These are phyloP conservation scores for Leptinotarsa texana DNA, from an alignment of 1,140 invertebrate genomes.

Conservation along the genomic window DNA sequence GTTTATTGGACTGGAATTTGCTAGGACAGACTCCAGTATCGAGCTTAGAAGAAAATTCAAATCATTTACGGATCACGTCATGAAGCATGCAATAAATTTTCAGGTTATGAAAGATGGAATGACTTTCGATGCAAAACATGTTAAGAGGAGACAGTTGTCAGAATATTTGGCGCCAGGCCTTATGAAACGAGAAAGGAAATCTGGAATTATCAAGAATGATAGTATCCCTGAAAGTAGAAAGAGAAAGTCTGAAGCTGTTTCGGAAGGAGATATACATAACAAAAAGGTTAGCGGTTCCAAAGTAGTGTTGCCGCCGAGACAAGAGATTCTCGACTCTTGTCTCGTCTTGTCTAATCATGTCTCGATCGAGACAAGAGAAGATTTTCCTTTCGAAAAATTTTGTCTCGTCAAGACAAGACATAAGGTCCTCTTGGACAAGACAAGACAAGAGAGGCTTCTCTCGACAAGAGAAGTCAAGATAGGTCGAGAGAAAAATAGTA, in stretches of 20 bases:
- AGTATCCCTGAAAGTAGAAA: conserved; percentile 39
- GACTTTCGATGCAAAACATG: conserved; percentile 81
- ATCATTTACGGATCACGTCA: conserved; percentile 80
- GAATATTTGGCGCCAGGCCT: conserved; percentile 76
- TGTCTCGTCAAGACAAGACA: too few species aligned
- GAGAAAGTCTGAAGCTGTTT: conserved; percentile 44
- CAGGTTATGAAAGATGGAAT: conserved; percentile 87
- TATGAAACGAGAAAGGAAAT: conserved; percentile 69
- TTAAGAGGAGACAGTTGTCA: conserved; percentile 54
- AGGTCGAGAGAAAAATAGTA: too few species aligned
- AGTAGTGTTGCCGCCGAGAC: too few species aligned
- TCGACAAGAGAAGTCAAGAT: too few species aligned
- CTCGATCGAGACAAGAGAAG: too few species aligned
- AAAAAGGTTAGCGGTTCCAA: conserved; percentile 49
- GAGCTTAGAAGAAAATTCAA: conserved; percentile 93
- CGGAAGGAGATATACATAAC: conserved; percentile 23
- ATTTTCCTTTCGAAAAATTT: too few species aligned
- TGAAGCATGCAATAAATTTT: conserved; percentile 68
- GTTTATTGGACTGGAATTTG: conserved; percentile 95
- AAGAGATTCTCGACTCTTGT: too few species aligned
- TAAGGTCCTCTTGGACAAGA: too few species aligned
- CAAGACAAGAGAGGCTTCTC: too few species aligned
- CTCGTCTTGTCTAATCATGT: too few species aligned
- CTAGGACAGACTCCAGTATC: conserved; percentile 83
- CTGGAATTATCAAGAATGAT: conserved; percentile 49